Evolutionary conservation across 2,888 invertebrate genomes (phyloP).

Genomic region (Athalia rosae): DNA sequence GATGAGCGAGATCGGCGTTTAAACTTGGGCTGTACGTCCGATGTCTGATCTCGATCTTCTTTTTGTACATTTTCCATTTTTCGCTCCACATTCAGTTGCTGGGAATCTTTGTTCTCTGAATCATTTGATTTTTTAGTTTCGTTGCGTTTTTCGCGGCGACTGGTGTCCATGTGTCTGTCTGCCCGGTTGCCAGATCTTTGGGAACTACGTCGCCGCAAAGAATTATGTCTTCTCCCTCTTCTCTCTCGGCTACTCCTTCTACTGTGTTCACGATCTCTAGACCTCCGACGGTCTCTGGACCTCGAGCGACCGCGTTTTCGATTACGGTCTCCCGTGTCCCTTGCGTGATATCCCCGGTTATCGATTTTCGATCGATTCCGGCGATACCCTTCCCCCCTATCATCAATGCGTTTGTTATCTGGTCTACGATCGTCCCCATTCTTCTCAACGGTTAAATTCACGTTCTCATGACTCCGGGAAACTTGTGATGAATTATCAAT

Average conservation of each 20-base stretch:
- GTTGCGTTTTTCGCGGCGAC: slow-evolving; percentile 59
- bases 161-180: slow-evolving; percentile 56
- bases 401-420: slow-evolving; percentile 55
- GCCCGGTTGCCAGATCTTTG: slow-evolving; percentile 58
- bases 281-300: slow-evolving; percentile 66
- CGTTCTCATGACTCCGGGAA: slow-evolving; percentile 1
- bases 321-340: slow-evolving; percentile 62
- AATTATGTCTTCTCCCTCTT: slow-evolving; percentile 59
- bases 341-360: slow-evolving; percentile 57
- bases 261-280: slow-evolving; percentile 61
- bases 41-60: slow-evolving; percentile 47
- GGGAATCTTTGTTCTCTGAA: slow-evolving; percentile 53
- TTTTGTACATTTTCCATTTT: slow-evolving; percentile 53
- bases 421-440: slow-evolving; percentile 53
- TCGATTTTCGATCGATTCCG: slow-evolving; percentile 53
- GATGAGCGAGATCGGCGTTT: slow-evolving; percentile 66
- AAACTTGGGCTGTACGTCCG: slow-evolving; percentile 61
- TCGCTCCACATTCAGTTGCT: slow-evolving; percentile 51
- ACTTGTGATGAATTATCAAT: slow-evolving; percentile 46
- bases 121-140: slow-evolving; percentile 56
- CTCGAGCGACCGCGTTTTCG: slow-evolving; percentile 62
- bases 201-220: slow-evolving; percentile 61
- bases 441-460: slow-evolving; percentile 49
- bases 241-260: slow-evolving; percentile 63
- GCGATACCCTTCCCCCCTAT: slow-evolving; percentile 54